Evolutionary conservation across 2,888 invertebrate species (phyloP).

Genomic region (Euproctis similis): DNA sequence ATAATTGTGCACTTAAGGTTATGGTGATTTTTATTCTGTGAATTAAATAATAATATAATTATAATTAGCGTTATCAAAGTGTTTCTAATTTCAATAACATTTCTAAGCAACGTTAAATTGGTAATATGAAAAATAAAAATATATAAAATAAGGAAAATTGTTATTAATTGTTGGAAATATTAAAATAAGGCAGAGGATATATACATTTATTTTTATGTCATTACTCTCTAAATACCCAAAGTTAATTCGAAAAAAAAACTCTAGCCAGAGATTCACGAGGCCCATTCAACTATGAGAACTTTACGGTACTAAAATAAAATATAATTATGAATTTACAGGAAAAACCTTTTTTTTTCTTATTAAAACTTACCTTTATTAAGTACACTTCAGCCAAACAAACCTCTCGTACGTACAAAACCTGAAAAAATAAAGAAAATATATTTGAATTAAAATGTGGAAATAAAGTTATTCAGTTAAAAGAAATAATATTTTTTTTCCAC

Average conservation of each 20-base stretch:
- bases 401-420: slow-evolving; percentile 14
- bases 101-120: neutral
- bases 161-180: too few relatives aligned
- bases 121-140: neutral
- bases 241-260: too few relatives aligned
- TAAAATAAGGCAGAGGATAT: too few relatives aligned
- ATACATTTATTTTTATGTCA: too few relatives aligned
- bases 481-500: neutral
- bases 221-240: too few relatives aligned
- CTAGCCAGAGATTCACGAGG: too few relatives aligned
- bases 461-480: slow-evolving; percentile 1
- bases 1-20: too few relatives aligned
- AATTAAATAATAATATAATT: neutral
- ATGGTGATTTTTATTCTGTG: too few relatives aligned
- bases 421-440: slow-evolving; percentile 13
- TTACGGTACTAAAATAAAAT: too few relatives aligned
- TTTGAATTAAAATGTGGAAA: slow-evolving; percentile 12
- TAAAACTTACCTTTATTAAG: slow-evolving; percentile 20
- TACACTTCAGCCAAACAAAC: slow-evolving; percentile 12
- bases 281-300: too few relatives aligned
- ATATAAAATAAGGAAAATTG: too few relatives aligned
- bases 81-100: neutral
- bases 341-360: slow-evolving; percentile 7
- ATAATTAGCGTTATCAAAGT: neutral
- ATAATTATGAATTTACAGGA: slow-evolving; percentile 2